Base-by-base conservation (phyloP, 1,140 invertebrate genomes). In the Cydia fagiglandana region DNA sequence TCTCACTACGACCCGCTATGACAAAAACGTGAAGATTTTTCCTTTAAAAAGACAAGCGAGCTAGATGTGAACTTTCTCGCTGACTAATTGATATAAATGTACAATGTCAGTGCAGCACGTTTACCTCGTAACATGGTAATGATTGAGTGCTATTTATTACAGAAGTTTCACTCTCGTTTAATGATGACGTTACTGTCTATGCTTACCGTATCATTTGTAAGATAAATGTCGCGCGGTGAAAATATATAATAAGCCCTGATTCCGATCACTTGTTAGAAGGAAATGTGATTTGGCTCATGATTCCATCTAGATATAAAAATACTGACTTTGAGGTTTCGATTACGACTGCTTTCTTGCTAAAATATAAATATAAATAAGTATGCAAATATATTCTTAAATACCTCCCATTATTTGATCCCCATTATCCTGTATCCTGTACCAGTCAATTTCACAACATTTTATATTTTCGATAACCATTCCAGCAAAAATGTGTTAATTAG, bases 31-130 rank as follows among this genome's bases (percentile, higher is more conserved):
- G 4, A n/a, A n/a, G 6, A 17, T 70, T 70, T 70, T 70, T 45
- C 12, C 10, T 61, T 53, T 66, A 76, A 76, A 17, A 64, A 75
- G 74, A 70, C 61, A 53, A n/a, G 77, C 75, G 74, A 78, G 64
- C 74, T 73, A 47, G 24, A 78, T 75, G 68, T 78, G 68, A 78
- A 78, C 75, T 78, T 78, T 78, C 77, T 56, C 73, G 30, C 6
- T 24, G 15, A 70, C 66, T 70, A 70, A 70, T 70, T 70, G 66
- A 41, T 41, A 68, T 68, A 17, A 70, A 66, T 34, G 13, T 34
- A 66, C 64, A 66, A 70, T 70, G 66, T 34, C 66, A 38, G n/a
- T 61, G 56, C 56, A 38, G 34, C 34, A 70, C 34, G 30, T 38
- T 70, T 70, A 70, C 66, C 34, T 70, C 24, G 66, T 70, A 38